Percentiles rank a stretch among this genome's conserved stretches.
Evolutionary conservation across 2,888 invertebrate genomes (phyloP).

Genomic region (Ectemnius continuus): DNA sequence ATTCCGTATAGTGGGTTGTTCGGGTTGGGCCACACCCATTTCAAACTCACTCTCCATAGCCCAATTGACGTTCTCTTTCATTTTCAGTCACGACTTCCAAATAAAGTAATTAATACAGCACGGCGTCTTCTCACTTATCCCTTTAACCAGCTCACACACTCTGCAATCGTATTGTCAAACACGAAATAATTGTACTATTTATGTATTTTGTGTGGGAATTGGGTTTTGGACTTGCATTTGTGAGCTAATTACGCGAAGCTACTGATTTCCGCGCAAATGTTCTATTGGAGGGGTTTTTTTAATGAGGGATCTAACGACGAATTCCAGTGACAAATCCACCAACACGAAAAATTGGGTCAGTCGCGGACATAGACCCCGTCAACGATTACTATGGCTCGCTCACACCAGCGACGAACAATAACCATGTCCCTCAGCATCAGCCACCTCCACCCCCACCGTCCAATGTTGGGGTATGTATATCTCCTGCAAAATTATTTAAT

Average conservation of each 20-base stretch:
- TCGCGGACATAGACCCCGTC: constrained; percentile 96
- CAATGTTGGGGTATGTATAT: constrained; percentile 66
- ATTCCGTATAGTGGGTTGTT: constrained; percentile 23
- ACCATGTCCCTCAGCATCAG: constrained; percentile 73
- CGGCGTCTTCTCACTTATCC: no score
- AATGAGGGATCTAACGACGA: constrained; percentile 6
- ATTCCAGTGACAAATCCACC: constrained; percentile 79
- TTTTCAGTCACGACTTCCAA: no score
- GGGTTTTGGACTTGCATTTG: no score
- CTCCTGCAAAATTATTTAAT: background rate
- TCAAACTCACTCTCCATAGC: constrained; percentile 12
- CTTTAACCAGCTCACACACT: no score
- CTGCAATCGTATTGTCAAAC: no score
- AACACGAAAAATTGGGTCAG: constrained; percentile 89
- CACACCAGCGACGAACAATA: constrained; percentile 77
- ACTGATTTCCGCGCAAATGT: no score
- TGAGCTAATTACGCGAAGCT: no score
- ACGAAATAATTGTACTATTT: no score
- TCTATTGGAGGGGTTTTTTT: no score
- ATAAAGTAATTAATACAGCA: no score
- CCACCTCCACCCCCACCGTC: constrained; percentile 57
- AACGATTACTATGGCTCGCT: constrained; percentile 91
- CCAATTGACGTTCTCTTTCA: no score
- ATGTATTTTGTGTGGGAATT: no score
- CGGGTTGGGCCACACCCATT: constrained; percentile 30